These are phyloP conservation scores for Chrysochloris asiatica DNA, from an alignment of 2,113 vertebrate species.

Conservation along the genomic window DNA sequence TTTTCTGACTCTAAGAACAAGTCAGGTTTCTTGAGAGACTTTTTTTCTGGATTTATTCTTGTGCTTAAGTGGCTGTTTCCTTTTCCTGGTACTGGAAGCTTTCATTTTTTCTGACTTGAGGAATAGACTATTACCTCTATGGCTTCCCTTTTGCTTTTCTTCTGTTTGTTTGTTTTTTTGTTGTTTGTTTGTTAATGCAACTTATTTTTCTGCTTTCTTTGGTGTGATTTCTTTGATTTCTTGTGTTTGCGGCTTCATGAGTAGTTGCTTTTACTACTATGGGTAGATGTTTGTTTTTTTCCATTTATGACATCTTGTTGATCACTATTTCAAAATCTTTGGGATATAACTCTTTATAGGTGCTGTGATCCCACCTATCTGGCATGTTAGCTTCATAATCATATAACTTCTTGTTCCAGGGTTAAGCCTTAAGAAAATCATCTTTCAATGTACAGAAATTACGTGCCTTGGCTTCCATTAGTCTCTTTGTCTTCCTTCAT, in stretches of 20 bases:
- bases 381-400: no score
- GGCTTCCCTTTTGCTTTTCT: slow-evolving; percentile 87
- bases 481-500: no score
- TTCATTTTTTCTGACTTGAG: slow-evolving; percentile 82
- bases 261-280: slow-evolving; percentile 82
- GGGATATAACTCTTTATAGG: slow-evolving; percentile 97
- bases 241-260: slow-evolving; percentile 86
- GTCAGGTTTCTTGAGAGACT: slow-evolving; percentile 80
- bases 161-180: slow-evolving; percentile 90
- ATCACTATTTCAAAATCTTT: slow-evolving; percentile 94
- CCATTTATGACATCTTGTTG: slow-evolving; percentile 84
- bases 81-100: slow-evolving; percentile 70
- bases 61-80: slow-evolving; percentile 81
- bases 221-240: slow-evolving; percentile 91
- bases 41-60: slow-evolving; percentile 86
- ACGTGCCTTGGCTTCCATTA: no score
- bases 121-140: slow-evolving; percentile 80
- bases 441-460: no score
- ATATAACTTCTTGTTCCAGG: no score
- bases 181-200: no score
- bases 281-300: slow-evolving; percentile 83
- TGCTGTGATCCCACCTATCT: slow-evolving; percentile 96
- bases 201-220: slow-evolving; percentile 93
- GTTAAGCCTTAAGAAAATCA: no score
- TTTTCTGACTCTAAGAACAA: slow-evolving; percentile 83